These are phyloP conservation scores for Leptopterna dolabrata DNA, from an alignment of 2,888 invertebrate genomes.

Conservation along the genomic window DNA sequence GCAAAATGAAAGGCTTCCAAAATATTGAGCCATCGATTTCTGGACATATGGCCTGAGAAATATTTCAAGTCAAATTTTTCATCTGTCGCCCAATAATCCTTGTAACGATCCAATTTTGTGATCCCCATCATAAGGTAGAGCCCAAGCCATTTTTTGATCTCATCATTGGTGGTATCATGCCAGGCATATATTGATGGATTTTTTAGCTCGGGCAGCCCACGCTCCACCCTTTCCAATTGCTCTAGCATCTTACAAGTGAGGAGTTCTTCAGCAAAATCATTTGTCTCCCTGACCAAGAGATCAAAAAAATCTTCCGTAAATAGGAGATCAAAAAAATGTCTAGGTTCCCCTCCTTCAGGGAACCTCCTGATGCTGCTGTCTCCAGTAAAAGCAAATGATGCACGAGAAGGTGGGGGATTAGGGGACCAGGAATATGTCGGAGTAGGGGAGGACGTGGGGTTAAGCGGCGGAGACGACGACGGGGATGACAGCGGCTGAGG, in stretches of 20 bases:
- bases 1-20: not conserved
- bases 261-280: not conserved
- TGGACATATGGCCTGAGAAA: not conserved
- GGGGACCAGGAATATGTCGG: not conserved
- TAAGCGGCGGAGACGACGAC: not conserved
- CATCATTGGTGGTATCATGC: not conserved
- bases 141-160: slow-evolving; percentile 9
- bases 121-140: not conserved
- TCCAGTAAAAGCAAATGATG: not conserved
- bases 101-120: not conserved
- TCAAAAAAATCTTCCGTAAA: not conserved
- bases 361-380: not conserved
- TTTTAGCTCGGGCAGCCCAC: not conserved
- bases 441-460: not conserved
- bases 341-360: not conserved
- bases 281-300: not conserved
- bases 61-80: not conserved
- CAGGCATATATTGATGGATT: not conserved
- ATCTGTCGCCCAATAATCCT: not conserved
- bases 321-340: not conserved
- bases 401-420: not conserved
- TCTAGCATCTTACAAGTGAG: not conserved
- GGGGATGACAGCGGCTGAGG: not conserved
- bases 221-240: not conserved
- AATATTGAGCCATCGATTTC: not conserved